phyloP scores from a whole-genome alignment of 1,140 invertebrate species.

The Drosophila saltans region DNA sequence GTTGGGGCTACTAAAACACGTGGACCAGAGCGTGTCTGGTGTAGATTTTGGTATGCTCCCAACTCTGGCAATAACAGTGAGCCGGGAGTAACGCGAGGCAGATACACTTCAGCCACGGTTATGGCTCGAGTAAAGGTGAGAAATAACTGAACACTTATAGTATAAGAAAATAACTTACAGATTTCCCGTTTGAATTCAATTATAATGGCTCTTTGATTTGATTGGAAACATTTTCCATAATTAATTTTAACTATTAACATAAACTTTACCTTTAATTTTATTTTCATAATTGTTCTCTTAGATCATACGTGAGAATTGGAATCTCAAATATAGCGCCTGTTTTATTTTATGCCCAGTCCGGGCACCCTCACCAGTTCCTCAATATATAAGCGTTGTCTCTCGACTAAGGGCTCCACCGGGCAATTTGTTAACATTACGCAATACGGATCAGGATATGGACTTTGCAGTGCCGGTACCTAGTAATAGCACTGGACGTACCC shows the following conservation, averaged over 20 bases:
- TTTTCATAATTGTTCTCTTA: constrained; percentile 57
- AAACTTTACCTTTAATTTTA: too few species aligned
- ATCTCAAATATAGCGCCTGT: constrained; percentile 95
- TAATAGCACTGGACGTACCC: neutral
- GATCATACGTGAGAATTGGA: constrained; percentile 96
- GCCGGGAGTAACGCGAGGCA: constrained; percentile 52
- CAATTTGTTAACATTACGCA: constrained; percentile 86
- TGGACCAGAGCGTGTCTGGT: constrained; percentile 92
- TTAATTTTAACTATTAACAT: too few species aligned
- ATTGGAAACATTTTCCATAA: too few species aligned
- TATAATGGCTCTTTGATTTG: too few species aligned
- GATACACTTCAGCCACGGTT: constrained; percentile 87
- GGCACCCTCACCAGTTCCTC: constrained; percentile 85
- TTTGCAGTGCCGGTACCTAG: constrained; percentile 41
- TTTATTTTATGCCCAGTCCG: constrained; percentile 92
- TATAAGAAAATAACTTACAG: neutral
- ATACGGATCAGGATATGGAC: constrained; percentile 84
- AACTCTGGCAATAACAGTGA: constrained; percentile 58
- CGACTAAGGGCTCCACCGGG: constrained; percentile 85
- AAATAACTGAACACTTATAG: too few species aligned
- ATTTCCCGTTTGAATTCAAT: neutral
- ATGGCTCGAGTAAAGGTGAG: constrained; percentile 90
- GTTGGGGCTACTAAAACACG: constrained; percentile 94
- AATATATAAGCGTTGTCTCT: constrained; percentile 88
- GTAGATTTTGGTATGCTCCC: constrained; percentile 90